These are phyloP conservation scores for Dolichoris vasculosae DNA, from an alignment of 1,140 invertebrate genomes.

Conservation along the genomic window DNA sequence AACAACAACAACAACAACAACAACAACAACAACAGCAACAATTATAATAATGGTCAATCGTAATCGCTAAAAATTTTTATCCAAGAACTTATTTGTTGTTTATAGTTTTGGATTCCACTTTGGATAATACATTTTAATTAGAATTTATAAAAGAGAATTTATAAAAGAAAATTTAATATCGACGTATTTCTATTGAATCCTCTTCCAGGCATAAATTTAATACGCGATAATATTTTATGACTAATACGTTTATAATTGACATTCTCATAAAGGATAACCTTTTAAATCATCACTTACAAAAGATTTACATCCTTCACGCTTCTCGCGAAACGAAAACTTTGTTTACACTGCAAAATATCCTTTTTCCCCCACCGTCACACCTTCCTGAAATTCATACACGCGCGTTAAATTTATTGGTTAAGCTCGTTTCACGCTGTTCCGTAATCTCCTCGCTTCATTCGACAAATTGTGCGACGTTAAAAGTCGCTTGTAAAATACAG, in stretches of 20 bases:
- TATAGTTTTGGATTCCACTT: background rate
- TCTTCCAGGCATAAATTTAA: background rate
- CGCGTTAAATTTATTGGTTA: slow-evolving; percentile 9
- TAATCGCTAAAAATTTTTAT: no score
- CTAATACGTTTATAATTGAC: background rate
- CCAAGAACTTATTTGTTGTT: no score
- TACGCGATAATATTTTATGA: background rate
- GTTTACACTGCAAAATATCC: slow-evolving; percentile 25
- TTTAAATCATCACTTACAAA: slow-evolving; percentile 12
- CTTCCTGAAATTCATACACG: background rate
- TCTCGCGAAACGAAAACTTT: slow-evolving; percentile 20
- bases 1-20: no score
- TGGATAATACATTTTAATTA: background rate
- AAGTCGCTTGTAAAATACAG: background rate
- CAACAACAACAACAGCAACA: no score
- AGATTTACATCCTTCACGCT: slow-evolving; percentile 19
- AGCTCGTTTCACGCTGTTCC: slow-evolving; percentile 12
- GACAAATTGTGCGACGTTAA: slow-evolving; percentile 34
- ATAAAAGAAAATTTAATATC: background rate
- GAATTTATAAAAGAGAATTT: background rate
- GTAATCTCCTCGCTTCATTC: slow-evolving; percentile 20
- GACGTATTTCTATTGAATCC: background rate
- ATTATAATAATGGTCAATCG: no score
- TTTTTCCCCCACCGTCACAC: background rate
- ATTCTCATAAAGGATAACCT: slow-evolving; percentile 6